Evolutionary conservation across 1,140 invertebrate species (phyloP).

Genomic region (Drosophila ogumai): DNA sequence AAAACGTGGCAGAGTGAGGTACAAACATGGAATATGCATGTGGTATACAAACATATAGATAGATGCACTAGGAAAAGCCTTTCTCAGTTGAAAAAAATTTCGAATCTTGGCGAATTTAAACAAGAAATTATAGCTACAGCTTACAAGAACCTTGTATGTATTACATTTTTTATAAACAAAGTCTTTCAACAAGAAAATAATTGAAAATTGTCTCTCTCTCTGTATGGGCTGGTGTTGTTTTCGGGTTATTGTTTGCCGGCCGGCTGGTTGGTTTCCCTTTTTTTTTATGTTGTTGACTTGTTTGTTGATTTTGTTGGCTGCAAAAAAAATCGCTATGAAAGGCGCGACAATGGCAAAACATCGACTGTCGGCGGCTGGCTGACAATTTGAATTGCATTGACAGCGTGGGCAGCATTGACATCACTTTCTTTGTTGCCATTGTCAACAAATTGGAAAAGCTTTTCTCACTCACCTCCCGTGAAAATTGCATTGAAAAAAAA

Average conservation of each 20-base stretch:
- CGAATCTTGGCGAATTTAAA: not conserved
- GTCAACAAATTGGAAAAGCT: constrained; percentile 50
- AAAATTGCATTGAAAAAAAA: not conserved
- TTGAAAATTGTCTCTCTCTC: not conserved
- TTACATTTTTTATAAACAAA: not conserved
- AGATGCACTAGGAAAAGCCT: not conserved
- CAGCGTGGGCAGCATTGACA: constrained; percentile 14
- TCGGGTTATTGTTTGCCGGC: constrained; percentile 20
- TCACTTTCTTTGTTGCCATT: constrained; percentile 41
- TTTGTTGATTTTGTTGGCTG: constrained; percentile 26
- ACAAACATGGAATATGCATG: not conserved
- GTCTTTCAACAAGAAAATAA: not conserved
- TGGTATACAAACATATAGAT: not conserved
- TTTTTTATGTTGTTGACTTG: not conserved
- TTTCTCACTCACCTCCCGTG: not conserved
- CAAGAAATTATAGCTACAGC: not conserved
- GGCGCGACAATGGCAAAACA: constrained; percentile 14
- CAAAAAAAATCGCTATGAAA: constrained; percentile 7
- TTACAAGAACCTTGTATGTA: not conserved
- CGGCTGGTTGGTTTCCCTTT: not conserved
- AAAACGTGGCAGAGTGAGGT: not conserved
- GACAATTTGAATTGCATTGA: constrained; percentile 37
- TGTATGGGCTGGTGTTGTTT: constrained; percentile 3
- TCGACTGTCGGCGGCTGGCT: constrained; percentile 11
- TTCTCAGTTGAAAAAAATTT: not conserved